Evolutionary conservation across 2,113 vertebrate species (phyloP).

Genomic region (Takifugu bimaculatus): DNA sequence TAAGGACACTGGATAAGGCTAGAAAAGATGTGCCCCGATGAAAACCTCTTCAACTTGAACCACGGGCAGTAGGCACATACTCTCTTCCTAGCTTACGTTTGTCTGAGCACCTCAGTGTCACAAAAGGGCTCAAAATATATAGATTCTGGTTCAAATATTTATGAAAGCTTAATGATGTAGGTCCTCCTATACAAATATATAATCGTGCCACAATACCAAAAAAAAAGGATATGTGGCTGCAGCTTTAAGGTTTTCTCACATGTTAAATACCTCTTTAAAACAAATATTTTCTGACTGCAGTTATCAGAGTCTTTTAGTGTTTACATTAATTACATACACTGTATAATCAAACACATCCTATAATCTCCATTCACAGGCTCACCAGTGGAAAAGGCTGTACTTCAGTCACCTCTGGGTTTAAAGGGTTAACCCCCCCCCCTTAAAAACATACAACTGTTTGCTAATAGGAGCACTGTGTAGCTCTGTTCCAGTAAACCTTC

Average conservation of each 20-base stretch:
- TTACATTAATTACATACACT: constrained; percentile 49
- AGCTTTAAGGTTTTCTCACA: constrained; percentile 18
- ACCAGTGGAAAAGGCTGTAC: constrained; percentile 3
- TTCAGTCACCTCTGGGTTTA: constrained; percentile 17
- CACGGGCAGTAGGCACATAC: constrained; percentile 50
- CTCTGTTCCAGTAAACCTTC: neutral
- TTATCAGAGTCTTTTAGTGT: constrained; percentile 32
- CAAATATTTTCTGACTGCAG: constrained; percentile 40
- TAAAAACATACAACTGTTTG: constrained; percentile 17
- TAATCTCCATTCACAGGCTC: constrained; percentile 20
- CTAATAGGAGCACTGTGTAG: constrained; percentile 29
- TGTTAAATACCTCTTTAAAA: neutral
- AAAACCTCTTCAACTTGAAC: constrained; percentile 20
- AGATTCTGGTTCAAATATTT: constrained; percentile 1
- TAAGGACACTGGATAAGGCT: constrained; percentile 9
- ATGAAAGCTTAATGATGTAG: constrained; percentile 1
- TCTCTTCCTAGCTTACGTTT: neutral
- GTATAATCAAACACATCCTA: constrained; percentile 25
- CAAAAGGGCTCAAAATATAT: constrained; percentile 1
- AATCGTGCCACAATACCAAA: constrained; percentile 30
- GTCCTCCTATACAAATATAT: constrained; percentile 11
- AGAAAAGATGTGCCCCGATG: constrained; percentile 16
- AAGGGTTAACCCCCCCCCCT: constrained; percentile 30
- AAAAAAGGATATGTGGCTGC: constrained; percentile 26
- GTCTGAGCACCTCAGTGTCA: constrained; percentile 13